Base-by-base conservation (phyloP, 1,140 invertebrate genomes). In the Ectropis grisescens region DNA sequence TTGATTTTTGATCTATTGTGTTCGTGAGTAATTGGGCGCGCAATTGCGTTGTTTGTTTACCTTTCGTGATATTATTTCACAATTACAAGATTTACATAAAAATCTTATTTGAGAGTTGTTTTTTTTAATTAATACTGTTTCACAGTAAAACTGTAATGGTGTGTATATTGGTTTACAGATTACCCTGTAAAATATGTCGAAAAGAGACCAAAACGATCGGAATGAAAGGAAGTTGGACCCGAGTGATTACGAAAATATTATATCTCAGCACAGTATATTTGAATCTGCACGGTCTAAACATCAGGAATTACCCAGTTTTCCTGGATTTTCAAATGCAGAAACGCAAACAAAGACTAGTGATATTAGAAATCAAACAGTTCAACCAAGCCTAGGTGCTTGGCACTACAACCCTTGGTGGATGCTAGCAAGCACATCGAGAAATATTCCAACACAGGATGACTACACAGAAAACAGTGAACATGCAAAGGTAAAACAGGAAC, bases 351-450 rank as follows among this genome's bases (percentile, higher is more conserved):
- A 83, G 49, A 37, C 58, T 29, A 71, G 66, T 53, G 74, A 76
- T 38, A 49, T 80, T 30, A 71, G 76, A 41, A 51, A 51, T 13
- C 70, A 79, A 33, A 34, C 47, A 2, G 51, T 60, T 4, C 78
- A 82, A 33, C 37, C 71, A 13, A 71, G 69, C 7, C 33, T 82
- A 29, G 69, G 76, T 7, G 55, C 76, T 11, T 83, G 82, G 82
- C 82, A 82, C 33, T 82, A 83, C 32, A 82, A 82, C 36, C 82
- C 82, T n/a, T 83, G 82, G 82, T 83, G 82, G 82, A 82, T 83
- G 82, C 56, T 83, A 2, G 82, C 82, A 2, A 68, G 79, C 33
- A 82, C 82, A 2, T 82, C 82, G 3, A 46, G 76, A 29, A 67
- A 52, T 41, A 55, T 65, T 8, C 70, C 74, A 7, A 68, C 75